phyloP scores from a whole-genome alignment of 2,797 vertebrate genomes.

The Emys orbicularis region DNA sequence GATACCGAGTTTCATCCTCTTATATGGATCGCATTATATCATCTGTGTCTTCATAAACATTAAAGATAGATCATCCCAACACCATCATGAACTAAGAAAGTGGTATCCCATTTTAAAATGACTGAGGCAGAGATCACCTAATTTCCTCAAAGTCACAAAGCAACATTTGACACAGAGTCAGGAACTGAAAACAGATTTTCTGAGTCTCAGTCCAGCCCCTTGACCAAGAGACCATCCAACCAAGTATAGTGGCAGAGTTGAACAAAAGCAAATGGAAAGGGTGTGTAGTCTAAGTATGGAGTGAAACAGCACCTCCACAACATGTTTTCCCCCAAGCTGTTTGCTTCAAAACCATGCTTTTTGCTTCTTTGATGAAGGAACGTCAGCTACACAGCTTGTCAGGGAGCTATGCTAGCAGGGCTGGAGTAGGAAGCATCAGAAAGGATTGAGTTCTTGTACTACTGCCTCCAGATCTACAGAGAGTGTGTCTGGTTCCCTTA shows the following conservation, averaged over 20 bases:
- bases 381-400: not conserved
- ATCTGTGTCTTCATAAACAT: not conserved
- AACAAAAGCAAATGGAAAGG: conserved; percentile 16
- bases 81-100: not conserved
- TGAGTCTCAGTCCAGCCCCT: not conserved
- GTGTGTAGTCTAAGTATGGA: not conserved
- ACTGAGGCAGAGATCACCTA: not conserved
- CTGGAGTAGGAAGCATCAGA: not conserved
- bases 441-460: not conserved
- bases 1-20: too few relatives aligned
- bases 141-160: not conserved
- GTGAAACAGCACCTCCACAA: not conserved
- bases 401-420: not conserved
- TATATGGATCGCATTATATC: not conserved
- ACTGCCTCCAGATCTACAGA: not conserved
- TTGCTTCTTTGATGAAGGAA: not conserved
- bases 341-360: not conserved
- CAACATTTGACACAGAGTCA: not conserved
- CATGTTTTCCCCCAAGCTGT: not conserved
- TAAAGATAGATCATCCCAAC: not conserved
- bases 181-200: not conserved
- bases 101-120: not conserved
- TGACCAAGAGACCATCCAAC: not conserved
- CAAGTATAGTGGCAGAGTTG: not conserved
- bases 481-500: not conserved